A percentile compares a stretch with the other conserved stretches of the same genome.
Conservation (phyloP, 2,113 vertebrate genomes). For the Tiliqua scincoides region DNA sequence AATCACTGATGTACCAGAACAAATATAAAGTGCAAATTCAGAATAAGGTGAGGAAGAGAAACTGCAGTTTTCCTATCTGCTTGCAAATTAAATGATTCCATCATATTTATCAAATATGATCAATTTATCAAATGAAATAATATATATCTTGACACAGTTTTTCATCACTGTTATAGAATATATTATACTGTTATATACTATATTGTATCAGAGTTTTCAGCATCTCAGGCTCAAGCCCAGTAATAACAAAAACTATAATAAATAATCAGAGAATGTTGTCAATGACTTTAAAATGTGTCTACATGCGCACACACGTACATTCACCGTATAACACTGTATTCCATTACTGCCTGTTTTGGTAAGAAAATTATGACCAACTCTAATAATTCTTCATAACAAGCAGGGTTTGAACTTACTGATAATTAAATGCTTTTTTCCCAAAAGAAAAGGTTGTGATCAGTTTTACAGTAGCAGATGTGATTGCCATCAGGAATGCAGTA, state of each 20-base stretch:
- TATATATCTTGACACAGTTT: slow-evolving; percentile 76
- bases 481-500: slow-evolving; percentile 78
- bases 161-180: slow-evolving; percentile 78
- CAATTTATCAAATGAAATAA: too few relatives aligned
- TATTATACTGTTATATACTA: slow-evolving; percentile 76
- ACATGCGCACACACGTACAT: slow-evolving; percentile 5
- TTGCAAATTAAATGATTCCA: slow-evolving; percentile 72
- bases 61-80: slow-evolving; percentile 71
- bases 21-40: slow-evolving; percentile 18
- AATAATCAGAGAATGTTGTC: too few relatives aligned
- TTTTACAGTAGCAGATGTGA: slow-evolving; percentile 88
- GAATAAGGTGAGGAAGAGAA: slow-evolving; percentile 35
- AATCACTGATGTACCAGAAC: slow-evolving; percentile 21
- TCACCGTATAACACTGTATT: slow-evolving; percentile 62
- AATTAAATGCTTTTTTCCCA: slow-evolving; percentile 86
- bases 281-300: too few relatives aligned
- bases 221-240: slow-evolving; percentile 66
- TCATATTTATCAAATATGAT: slow-evolving; percentile 79
- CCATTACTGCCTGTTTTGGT: slow-evolving; percentile 78
- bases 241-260: too few relatives aligned
- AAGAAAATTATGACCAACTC: slow-evolving; percentile 80
- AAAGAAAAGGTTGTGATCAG: slow-evolving; percentile 66
- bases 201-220: slow-evolving; percentile 77
- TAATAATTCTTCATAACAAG: slow-evolving; percentile 92
- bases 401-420: slow-evolving; percentile 88